phyloP scores from a whole-genome alignment of 2,797 vertebrate species.

The Rhincodon typus region DNA sequence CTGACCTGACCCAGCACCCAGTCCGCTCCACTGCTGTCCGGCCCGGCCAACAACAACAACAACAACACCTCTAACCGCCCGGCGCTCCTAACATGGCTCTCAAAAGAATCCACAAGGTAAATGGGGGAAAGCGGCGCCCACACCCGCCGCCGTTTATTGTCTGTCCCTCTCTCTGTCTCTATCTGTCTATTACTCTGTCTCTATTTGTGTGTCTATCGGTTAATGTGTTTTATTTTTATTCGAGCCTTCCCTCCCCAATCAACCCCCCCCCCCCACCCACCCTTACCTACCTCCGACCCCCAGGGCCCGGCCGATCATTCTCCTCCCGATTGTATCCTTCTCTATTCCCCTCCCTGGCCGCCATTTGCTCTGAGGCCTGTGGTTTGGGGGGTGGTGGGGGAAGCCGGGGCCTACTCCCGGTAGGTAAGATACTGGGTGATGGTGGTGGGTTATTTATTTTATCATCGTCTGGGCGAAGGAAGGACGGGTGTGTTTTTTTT shows the following conservation, averaged over 20 bases:
- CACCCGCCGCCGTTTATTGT: not conserved
- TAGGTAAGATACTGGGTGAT: too few species aligned
- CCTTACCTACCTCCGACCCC: not conserved
- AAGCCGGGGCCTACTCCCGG: not conserved
- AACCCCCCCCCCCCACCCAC: not conserved
- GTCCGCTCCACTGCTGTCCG: not conserved
- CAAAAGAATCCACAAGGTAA: conserved; percentile 95
- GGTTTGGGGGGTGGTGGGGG: too few species aligned
- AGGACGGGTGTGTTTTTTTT: too few species aligned
- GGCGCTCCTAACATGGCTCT: conserved; percentile 78
- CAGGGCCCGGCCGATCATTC: not conserved
- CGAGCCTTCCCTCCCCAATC: too few species aligned
- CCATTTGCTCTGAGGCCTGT: not conserved
- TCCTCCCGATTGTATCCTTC: not conserved
- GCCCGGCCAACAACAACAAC: not conserved
- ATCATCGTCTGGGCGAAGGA: too few species aligned
- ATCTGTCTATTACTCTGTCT: not conserved
- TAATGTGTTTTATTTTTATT: not conserved
- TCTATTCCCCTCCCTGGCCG: too few species aligned
- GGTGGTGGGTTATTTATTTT: too few species aligned
- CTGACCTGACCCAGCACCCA: not conserved
- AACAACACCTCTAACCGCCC: conserved; percentile 41
- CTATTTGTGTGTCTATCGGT: not conserved
- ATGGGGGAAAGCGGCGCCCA: conserved; percentile 42
- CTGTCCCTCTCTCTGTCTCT: not conserved